phyloP scores from a whole-genome alignment of 2,113 vertebrate species.

The Gymnocephalus cernua region DNA sequence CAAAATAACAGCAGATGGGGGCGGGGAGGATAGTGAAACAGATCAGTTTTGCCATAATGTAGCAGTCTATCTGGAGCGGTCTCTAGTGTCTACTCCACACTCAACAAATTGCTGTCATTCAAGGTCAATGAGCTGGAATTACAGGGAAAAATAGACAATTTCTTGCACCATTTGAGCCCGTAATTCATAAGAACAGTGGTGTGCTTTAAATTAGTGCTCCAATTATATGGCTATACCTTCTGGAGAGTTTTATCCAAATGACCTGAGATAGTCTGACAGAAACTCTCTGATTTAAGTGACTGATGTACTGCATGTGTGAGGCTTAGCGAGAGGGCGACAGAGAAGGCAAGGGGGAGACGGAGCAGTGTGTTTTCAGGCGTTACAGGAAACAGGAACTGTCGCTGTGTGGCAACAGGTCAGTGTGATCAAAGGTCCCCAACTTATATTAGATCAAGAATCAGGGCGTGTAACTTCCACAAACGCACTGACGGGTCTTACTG shows the following conservation, averaged over 20 bases:
- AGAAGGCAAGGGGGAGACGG: neutral
- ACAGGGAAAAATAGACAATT: constrained; percentile 71
- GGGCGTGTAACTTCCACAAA: neutral
- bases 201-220: constrained; percentile 73
- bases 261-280: constrained; percentile 35
- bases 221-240: constrained; percentile 65
- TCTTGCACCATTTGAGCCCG: constrained; percentile 74
- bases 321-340: neutral
- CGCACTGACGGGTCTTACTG: neutral
- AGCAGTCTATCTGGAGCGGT: constrained; percentile 51
- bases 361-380: constrained; percentile 1
- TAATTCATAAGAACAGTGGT: constrained; percentile 74
- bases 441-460: constrained; percentile 10
- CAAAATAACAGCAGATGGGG: constrained; percentile 59
- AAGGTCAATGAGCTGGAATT: constrained; percentile 81
- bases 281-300: constrained; percentile 14
- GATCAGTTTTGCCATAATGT: constrained; percentile 58
- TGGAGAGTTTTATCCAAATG: constrained; percentile 64
- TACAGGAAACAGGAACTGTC: constrained; percentile 8
- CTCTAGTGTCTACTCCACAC: constrained; percentile 71
- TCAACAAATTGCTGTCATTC: constrained; percentile 79
- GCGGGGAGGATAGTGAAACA: constrained; percentile 15
- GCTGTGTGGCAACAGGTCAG: constrained; percentile 12
- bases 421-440: neutral
- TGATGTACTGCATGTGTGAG: constrained; percentile 21